Evolutionary conservation across 2,797 vertebrate genomes (phyloP).

Genomic region (Streptopelia turtur): DNA sequence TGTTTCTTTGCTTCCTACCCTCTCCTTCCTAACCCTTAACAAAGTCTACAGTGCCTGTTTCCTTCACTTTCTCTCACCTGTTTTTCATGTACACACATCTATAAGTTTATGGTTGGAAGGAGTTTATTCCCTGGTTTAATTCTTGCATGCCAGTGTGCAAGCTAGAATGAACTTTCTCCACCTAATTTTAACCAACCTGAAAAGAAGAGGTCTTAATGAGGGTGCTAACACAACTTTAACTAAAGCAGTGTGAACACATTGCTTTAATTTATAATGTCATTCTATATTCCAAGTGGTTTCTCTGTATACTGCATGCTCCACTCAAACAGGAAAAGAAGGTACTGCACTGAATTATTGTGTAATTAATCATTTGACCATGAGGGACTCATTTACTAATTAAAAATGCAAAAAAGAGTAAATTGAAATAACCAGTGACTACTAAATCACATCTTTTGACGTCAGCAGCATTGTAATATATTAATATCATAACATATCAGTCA

Average conservation of each 20-base stretch:
- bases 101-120: background rate
- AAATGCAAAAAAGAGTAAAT: slow-evolving; percentile 88
- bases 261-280: slow-evolving; percentile 71
- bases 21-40: background rate
- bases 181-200: slow-evolving; percentile 56
- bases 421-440: slow-evolving; percentile 88
- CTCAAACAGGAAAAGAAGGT: slow-evolving; percentile 66
- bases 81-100: background rate
- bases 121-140: background rate
- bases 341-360: slow-evolving; percentile 79
- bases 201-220: slow-evolving; percentile 50
- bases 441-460: slow-evolving; percentile 84
- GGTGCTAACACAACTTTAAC: slow-evolving; percentile 58
- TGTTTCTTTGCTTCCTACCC: background rate
- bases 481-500: slow-evolving; percentile 78
- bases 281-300: slow-evolving; percentile 45
- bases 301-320: background rate
- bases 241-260: slow-evolving; percentile 3
- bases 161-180: slow-evolving; percentile 36
- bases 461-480: slow-evolving; percentile 76
- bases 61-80: background rate
- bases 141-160: background rate
- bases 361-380: slow-evolving; percentile 91
- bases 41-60: background rate
- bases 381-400: slow-evolving; percentile 96